Evolutionary conservation across 2,797 vertebrate genomes (phyloP).

Genomic region (Bradypodion pumilum): DNA sequence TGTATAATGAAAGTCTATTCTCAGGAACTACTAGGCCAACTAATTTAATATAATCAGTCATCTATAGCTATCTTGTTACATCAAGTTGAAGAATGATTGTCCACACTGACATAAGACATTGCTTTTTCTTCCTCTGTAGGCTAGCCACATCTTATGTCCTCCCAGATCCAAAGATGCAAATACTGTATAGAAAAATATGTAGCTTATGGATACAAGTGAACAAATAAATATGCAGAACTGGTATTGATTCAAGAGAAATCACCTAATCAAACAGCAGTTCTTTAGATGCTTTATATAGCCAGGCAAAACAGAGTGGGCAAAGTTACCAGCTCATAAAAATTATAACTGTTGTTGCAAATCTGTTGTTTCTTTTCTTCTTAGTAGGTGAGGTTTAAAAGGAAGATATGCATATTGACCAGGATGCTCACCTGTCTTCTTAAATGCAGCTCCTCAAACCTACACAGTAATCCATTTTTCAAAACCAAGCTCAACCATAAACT

Average conservation of each 20-base stretch:
- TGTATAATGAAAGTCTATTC: not conserved
- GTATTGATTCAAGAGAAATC: not conserved
- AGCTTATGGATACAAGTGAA: no score
- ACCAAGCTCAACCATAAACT: not conserved
- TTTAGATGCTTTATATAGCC: conserved; percentile 26
- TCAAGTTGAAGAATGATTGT: not conserved
- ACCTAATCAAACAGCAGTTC: not conserved
- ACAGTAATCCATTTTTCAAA: not conserved
- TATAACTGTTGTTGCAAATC: not conserved
- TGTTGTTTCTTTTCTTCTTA: not conserved
- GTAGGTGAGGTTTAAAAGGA: not conserved
- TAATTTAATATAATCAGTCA: not conserved
- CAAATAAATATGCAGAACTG: not conserved
- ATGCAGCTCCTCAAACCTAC: not conserved
- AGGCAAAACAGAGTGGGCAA: conserved; percentile 21
- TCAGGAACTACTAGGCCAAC: not conserved
- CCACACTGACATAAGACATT: not conserved
- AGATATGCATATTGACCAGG: not conserved
- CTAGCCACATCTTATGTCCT: no score
- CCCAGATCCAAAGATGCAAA: not conserved
- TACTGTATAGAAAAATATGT: no score
- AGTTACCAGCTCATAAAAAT: not conserved
- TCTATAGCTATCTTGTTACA: not conserved
- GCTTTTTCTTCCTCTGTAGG: not conserved
- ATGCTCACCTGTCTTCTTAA: not conserved